A percentile compares a stretch with the other conserved stretches of the same genome.
Conservation (phyloP, 1,140 invertebrate species). For the Rhopalosiphum maidis region DNA sequence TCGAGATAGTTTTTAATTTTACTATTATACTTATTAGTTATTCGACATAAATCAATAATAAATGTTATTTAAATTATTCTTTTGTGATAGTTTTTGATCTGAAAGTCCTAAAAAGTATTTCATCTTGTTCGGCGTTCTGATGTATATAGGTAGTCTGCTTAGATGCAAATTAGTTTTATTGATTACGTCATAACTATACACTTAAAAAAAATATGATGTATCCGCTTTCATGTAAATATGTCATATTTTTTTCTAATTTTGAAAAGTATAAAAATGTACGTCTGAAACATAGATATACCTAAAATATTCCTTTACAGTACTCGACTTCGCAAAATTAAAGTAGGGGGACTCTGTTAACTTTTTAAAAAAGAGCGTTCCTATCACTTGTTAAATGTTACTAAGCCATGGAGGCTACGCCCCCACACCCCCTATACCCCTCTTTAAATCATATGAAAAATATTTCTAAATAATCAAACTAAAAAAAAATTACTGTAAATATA, state of each 20-base stretch:
- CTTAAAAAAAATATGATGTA: neutral
- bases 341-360: no score
- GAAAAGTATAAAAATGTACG: neutral
- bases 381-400: no score
- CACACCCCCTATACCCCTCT: no score
- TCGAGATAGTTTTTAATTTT: neutral
- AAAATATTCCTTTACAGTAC: constrained; percentile 18
- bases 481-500: no score
- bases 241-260: neutral
- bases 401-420: no score
- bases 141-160: neutral
- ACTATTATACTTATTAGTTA: neutral
- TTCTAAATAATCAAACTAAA: no score
- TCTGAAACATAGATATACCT: neutral
- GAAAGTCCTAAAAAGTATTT: neutral
- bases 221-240: neutral
- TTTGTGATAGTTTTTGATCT: neutral
- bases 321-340: no score
- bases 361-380: no score
- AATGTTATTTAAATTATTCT: neutral
- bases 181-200: neutral
- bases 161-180: neutral
- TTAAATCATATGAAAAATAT: no score
- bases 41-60: neutral
- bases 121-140: neutral